phyloP scores from a whole-genome alignment of 2,797 vertebrate species.

The Lutjanus campechanus region DNA sequence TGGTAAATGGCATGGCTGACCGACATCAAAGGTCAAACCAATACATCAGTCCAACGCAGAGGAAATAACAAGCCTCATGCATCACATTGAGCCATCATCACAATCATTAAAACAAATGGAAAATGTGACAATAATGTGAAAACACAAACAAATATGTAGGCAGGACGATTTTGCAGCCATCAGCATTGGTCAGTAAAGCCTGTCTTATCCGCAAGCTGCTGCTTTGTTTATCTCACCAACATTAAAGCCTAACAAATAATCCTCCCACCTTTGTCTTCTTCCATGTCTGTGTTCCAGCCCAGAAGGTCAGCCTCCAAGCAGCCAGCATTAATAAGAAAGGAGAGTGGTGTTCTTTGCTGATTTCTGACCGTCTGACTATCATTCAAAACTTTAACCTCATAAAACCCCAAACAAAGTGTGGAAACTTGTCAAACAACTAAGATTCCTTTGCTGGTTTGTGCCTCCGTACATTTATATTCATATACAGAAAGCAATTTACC shows the following conservation, averaged over 20 bases:
- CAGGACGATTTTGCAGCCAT: slow-evolving; percentile 32
- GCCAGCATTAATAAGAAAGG: slow-evolving; percentile 23
- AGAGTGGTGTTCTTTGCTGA: not conserved
- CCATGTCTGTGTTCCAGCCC: slow-evolving; percentile 13
- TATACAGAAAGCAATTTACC: slow-evolving; percentile 44
- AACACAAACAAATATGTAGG: slow-evolving; percentile 53
- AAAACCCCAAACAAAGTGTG: slow-evolving; percentile 2
- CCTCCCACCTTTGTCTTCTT: slow-evolving; percentile 40
- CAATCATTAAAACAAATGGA: slow-evolving; percentile 56
- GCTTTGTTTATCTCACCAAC: slow-evolving; percentile 36
- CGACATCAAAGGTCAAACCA: slow-evolving; percentile 73
- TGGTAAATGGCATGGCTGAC: slow-evolving; percentile 65
- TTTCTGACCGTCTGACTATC: not conserved
- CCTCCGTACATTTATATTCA: slow-evolving; percentile 45
- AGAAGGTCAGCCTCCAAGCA: slow-evolving; percentile 35
- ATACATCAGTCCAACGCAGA: slow-evolving; percentile 63
- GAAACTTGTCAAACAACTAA: not conserved
- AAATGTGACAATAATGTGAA: slow-evolving; percentile 48
- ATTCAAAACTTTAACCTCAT: slow-evolving; percentile 1
- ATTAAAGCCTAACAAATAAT: slow-evolving; percentile 37
- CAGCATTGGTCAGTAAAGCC: slow-evolving; percentile 25
- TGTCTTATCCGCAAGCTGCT: slow-evolving; percentile 41
- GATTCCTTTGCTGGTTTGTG: slow-evolving; percentile 8
- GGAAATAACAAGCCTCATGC: slow-evolving; percentile 65
- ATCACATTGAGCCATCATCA: slow-evolving; percentile 54